Base-by-base conservation (phyloP, 2,888 invertebrate genomes). In the Lepas anatifera region DNA sequence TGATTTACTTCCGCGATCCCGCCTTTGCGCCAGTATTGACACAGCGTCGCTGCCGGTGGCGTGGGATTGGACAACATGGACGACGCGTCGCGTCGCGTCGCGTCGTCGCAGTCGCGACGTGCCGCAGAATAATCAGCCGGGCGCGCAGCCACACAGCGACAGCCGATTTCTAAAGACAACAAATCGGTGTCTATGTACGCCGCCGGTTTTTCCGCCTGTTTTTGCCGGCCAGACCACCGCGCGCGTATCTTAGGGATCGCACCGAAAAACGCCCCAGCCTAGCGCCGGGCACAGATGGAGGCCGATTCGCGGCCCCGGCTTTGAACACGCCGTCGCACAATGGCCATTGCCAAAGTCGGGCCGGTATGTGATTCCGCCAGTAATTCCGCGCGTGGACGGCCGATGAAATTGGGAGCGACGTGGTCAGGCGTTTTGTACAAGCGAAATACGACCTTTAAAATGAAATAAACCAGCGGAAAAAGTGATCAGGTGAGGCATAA, bases 111-210 rank as follows among this genome's bases (percentile, higher is more conserved):
- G 32, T 2, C 2, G 6, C 22, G 35, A 58, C 58, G 58, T 58
- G 58, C 16, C 18, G 2, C 2, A 16, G 58, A 29, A 58, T 58
- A 58, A 58, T 58, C 18, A 58, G 18, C 32, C 58, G 8, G 32
- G n/a, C 22, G 18, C 35, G 25, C 48, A 13, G 58, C n/a, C n/a
- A n/a, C n/a, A n/a, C n/a, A n/a, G n/a, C n/a, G n/a, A 58, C 58
- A 35, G 58, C 8, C 16, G 58, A 58, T 58, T 58, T 58, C 58
- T 58, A 58, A 58, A 58, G 58, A 58, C 58, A 58, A 58, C 58
- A 58, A 58, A 35, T 58, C 35, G 35, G 18, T 35, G 58, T 8
- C 32, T n/a, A 58, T 35, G 58, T 58, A 35, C 22, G 32, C 35
- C 22, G 32, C 32, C 18, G 32, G 18, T 58, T 58, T 58, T 35